A percentile compares a stretch with the other conserved stretches of the same genome.
phyloP scores from a whole-genome alignment of 2,797 vertebrate genomes.

The Cyclopterus lumpus region DNA sequence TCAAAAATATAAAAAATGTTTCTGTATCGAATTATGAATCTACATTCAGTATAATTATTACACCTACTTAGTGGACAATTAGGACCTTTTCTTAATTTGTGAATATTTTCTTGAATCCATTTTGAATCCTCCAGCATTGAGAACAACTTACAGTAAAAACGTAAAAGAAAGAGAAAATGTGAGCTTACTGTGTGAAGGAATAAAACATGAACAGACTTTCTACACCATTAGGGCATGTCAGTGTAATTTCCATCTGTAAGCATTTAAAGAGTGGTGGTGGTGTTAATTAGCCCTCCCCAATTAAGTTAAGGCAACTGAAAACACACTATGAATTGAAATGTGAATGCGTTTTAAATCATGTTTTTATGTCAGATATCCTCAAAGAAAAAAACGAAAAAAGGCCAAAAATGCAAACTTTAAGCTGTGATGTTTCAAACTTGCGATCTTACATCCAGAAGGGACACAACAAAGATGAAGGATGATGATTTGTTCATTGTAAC shows the following conservation, averaged over 20 bases:
- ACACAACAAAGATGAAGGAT: neutral
- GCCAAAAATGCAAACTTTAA: neutral
- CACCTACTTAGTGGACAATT: neutral
- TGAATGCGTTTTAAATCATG: conserved; percentile 15
- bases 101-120: too few relatives aligned
- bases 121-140: neutral
- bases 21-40: neutral
- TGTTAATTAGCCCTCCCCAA: conserved; percentile 46
- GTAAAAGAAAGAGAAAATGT: neutral
- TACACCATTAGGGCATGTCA: conserved; percentile 12
- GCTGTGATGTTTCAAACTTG: neutral
- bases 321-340: conserved; percentile 39
- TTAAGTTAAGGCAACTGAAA: conserved; percentile 49
- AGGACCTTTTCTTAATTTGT: too few relatives aligned
- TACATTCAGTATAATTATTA: neutral
- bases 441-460: neutral
- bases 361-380: conserved; percentile 28
- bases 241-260: conserved; percentile 35
- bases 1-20: too few relatives aligned
- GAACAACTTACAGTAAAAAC: neutral
- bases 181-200: conserved; percentile 1
- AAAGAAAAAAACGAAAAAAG: neutral
- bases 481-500: neutral
- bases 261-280: conserved; percentile 40
- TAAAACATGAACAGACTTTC: conserved; percentile 22